These are phyloP conservation scores for Acropternis orthonyx DNA, from an alignment of 2,797 vertebrate genomes.

Conservation along the genomic window DNA sequence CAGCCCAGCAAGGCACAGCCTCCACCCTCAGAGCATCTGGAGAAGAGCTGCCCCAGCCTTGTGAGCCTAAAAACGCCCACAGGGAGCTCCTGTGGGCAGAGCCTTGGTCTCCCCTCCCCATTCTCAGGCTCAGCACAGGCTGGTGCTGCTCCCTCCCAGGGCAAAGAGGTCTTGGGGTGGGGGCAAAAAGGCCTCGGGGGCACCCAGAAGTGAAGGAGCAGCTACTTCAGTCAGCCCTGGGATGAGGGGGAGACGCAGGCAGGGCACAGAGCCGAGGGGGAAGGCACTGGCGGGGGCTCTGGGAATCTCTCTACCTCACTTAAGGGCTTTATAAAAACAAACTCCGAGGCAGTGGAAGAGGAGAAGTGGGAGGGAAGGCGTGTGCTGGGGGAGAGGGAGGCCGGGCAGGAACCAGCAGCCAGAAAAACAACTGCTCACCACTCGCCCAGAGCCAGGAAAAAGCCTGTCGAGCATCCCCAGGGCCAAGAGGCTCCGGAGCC, in stretches of 20 bases:
- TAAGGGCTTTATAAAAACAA: neutral
- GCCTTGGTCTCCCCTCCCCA: neutral
- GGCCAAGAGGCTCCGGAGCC: neutral
- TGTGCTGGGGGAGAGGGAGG: neutral
- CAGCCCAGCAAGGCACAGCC: neutral
- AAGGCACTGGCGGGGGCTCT: neutral
- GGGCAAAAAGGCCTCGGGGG: neutral
- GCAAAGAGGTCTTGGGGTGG: neutral
- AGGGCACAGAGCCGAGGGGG: neutral
- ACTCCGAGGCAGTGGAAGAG: neutral
- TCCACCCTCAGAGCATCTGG: too few species aligned
- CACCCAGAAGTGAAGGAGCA: too few species aligned
- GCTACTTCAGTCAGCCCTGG: neutral
- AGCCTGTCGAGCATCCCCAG: neutral
- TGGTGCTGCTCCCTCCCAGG: neutral
- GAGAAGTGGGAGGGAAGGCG: neutral
- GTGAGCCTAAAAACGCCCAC: too few species aligned
- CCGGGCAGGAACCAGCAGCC: neutral
- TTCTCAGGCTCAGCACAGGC: neutral
- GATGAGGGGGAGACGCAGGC: neutral
- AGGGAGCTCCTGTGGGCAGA: too few species aligned
- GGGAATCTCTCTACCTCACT: neutral
- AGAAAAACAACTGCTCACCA: slow-evolving; percentile 14
- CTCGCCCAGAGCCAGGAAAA: slow-evolving; percentile 40
- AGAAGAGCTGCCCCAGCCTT: too few species aligned